Percentiles rank a stretch among this genome's conserved stretches.
phyloP scores from a whole-genome alignment of 2,888 invertebrate genomes.

The Therioaphis trifolii region DNA sequence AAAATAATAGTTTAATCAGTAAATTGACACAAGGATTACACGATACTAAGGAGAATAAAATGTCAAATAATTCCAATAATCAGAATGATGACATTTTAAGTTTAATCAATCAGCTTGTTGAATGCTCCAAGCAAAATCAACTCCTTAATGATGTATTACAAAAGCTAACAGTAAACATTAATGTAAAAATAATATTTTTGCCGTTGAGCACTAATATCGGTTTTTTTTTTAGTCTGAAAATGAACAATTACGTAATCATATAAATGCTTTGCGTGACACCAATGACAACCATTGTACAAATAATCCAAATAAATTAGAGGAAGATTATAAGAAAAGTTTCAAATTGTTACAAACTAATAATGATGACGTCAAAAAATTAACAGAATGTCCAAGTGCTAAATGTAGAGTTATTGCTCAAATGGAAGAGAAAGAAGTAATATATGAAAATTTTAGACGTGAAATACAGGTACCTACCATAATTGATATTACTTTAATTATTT shows the following conservation, averaged over 20 bases:
- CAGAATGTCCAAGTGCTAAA: conserved; percentile 19
- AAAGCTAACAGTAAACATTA: conserved; percentile 11
- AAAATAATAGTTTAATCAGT: conserved; percentile 42
- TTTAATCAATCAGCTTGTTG: conserved; percentile 35
- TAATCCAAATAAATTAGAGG: conserved; percentile 39
- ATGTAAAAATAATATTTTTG: background rate
- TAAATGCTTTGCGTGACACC: background rate
- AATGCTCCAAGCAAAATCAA: conserved; percentile 56
- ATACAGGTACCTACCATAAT: conserved; percentile 43
- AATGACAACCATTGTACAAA: background rate
- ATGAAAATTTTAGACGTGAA: conserved; percentile 48
- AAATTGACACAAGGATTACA: conserved; percentile 35
- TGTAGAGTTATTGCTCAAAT: conserved; percentile 47
- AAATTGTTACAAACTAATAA: conserved; percentile 50
- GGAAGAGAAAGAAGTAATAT: conserved; percentile 56
- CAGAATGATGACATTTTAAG: conserved; percentile 26
- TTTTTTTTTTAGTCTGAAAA: conserved; percentile 49
- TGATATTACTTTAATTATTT: background rate
- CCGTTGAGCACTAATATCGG: background rate
- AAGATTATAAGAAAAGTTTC: conserved; percentile 44
- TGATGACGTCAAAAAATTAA: conserved; percentile 48
- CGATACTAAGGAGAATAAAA: conserved; percentile 4
- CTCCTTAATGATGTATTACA: conserved; percentile 29
- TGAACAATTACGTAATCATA: conserved; percentile 34
- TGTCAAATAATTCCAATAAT: background rate